A percentile compares a stretch with the other conserved stretches of the same genome.
These are phyloP conservation scores for Tauraco erythrolophus DNA, from an alignment of 2,113 vertebrate genomes.

Conservation along the genomic window DNA sequence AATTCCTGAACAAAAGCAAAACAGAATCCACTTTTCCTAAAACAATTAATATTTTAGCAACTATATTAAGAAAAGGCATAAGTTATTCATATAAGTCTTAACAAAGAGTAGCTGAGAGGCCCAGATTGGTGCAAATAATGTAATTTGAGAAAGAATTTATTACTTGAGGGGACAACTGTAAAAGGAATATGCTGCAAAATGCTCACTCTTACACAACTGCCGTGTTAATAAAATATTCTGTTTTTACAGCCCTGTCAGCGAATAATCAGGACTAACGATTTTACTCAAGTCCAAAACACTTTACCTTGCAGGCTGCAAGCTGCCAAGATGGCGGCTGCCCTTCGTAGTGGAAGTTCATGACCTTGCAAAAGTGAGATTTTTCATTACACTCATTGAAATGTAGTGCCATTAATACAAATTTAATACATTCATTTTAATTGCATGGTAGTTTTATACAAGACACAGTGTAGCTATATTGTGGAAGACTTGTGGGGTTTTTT, in stretches of 20 bases:
- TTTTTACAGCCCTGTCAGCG: not conserved
- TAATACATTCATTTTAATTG: not conserved
- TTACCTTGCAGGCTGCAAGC: not conserved
- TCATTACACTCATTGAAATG: not conserved
- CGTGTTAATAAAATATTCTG: not conserved
- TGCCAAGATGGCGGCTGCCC: not conserved
- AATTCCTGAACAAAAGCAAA: not conserved
- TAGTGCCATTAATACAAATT: not conserved
- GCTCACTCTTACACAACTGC: not conserved
- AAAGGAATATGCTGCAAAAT: not conserved
- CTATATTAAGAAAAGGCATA: not conserved
- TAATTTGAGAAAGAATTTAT: not conserved
- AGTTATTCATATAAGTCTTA: not conserved
- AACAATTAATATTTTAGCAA: not conserved
- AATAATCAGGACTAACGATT: not conserved
- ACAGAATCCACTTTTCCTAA: not conserved
- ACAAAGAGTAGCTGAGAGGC: not conserved
- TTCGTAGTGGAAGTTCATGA: not conserved
- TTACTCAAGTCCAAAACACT: not conserved
- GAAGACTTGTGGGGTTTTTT: fast-evolving
- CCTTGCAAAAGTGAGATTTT: not conserved
- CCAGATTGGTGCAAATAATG: not conserved
- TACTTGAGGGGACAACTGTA: not conserved
- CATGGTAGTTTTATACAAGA: not conserved
- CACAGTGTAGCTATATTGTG: not conserved